Conservation (phyloP, 37 sponge, comb jelly and placozoan species). For the Crambe crambe region DNA sequence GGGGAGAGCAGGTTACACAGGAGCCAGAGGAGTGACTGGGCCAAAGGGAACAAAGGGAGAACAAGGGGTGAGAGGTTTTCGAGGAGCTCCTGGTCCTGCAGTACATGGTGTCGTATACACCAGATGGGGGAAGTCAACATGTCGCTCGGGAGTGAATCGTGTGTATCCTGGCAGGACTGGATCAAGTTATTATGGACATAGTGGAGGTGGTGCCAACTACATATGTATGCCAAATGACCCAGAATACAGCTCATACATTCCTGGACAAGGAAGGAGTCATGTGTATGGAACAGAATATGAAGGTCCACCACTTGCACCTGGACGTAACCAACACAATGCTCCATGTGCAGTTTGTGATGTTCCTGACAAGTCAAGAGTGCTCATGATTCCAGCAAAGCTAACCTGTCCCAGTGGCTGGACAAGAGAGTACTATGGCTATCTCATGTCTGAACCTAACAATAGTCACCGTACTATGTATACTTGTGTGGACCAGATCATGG, state of each 20-base stretch:
- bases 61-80: no score
- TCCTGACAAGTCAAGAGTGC: background rate
- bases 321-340: constrained; percentile 13
- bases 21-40: no score
- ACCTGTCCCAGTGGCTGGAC: constrained; percentile 41
- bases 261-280: constrained; percentile 1
- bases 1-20: no score
- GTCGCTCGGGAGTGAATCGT: constrained; percentile 44
- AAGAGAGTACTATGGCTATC: constrained; percentile 42
- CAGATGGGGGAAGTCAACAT: constrained; percentile 56
- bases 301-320: background rate
- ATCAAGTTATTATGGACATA: background rate
- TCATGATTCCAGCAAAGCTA: constrained; percentile 54
- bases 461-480: no score
- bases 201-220: constrained; percentile 50
- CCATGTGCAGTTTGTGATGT: constrained; percentile 53
- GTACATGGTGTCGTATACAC: constrained; percentile 47
- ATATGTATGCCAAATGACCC: constrained; percentile 46
- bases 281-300: constrained; percentile 56
- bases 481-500: no score
- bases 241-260: background rate
- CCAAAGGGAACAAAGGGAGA: no score
- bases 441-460: constrained; percentile 27
- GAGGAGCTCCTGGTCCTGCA: no score
- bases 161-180: constrained; percentile 34